Percentiles rank a stretch among this genome's conserved stretches.
phyloP scores from a whole-genome alignment of 2,888 invertebrate genomes.

The Drosophila seclusa region DNA sequence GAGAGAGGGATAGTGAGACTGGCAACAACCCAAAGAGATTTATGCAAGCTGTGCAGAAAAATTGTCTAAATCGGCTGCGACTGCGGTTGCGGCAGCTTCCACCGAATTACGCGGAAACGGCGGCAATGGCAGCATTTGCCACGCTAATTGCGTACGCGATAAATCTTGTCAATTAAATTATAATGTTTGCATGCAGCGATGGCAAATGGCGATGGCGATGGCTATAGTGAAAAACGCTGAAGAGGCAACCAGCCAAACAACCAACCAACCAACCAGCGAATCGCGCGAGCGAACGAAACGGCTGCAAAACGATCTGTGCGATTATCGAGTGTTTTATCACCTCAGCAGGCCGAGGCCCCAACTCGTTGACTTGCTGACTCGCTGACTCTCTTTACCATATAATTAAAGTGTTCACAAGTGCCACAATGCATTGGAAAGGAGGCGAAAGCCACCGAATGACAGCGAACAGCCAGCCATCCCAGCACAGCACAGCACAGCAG shows the following conservation, averaged over 20 bases:
- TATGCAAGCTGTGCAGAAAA: conserved; percentile 77
- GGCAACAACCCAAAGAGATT: conserved; percentile 54
- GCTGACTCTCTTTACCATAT: conserved; percentile 64
- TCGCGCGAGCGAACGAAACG: conserved; percentile 9
- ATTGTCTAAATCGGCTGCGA: conserved; percentile 73
- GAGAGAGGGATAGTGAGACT: not conserved
- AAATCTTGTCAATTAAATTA: conserved; percentile 85
- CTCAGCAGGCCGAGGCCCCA: conserved; percentile 53
- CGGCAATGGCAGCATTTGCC: conserved; percentile 74
- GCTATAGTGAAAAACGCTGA: conserved; percentile 63
- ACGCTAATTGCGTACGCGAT: conserved; percentile 84
- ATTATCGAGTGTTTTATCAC: conserved; percentile 83
- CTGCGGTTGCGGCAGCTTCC: conserved; percentile 54
- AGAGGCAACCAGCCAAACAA: conserved; percentile 60
- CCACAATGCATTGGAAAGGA: conserved; percentile 71
- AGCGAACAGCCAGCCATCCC: conserved; percentile 45
- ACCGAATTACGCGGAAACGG: conserved; percentile 79
- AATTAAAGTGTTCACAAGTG: conserved; percentile 84
- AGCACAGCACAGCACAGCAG: not conserved
- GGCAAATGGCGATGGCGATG: conserved; percentile 39
- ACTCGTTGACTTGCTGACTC: conserved; percentile 15
- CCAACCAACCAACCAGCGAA: not conserved
- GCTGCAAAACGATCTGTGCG: conserved; percentile 81
- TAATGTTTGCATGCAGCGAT: conserved; percentile 82
- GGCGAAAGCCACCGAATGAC: conserved; percentile 43